Base-by-base conservation (phyloP, 1,140 invertebrate genomes). In the Drosophila guanche region DNA sequence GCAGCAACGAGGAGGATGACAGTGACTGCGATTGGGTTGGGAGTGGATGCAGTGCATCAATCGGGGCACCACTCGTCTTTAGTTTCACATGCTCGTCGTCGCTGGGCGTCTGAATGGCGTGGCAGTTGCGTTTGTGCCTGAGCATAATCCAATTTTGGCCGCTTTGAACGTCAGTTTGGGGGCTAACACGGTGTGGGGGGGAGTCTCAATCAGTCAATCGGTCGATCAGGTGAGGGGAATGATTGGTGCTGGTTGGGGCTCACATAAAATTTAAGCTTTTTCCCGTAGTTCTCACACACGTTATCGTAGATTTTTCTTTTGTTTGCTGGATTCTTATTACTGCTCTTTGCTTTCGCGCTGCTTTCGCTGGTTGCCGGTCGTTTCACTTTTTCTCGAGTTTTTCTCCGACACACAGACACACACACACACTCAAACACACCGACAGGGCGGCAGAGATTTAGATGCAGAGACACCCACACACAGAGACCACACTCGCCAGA, bases 61-160 rank as follows among this genome's bases (percentile, higher is more conserved):
- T n/a, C 5, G 37, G 42, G 14, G 50, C 50, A 40, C 37, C 16
- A 20, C 20, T 52, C 40, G 40, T 12, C 53, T 75, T 61, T 33
- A 76, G 70, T 55, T 76, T 89, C 79, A 88, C 84, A 88, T 88
- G 79, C 84, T 89, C 76, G 62, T 45, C 71, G 74, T 58, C 70
- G 66, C 74, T 77, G 60, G 66, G 62, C 74, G 61, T 78, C 57
- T 47, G 59, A 59, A 55, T 76, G 76, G 57, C 59, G 53, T 67
- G 48, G 62, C 54, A 57, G 62, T 77, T 79, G 70, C 67, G 80
- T 83, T 76, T 90, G 73, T 72, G 78, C 80, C 80, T 73, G 73
- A 90, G 79, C 84, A 90, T 90, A 90, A 90, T 90, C 88, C 72
- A 90, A 85, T 73, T 75, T 81, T 76, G 51, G 42, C 52, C 61